A percentile compares a stretch with the other conserved stretches of the same genome.
These are phyloP conservation scores for Pelodytes ibericus DNA, from an alignment of 2,797 vertebrate genomes.

Conservation along the genomic window DNA sequence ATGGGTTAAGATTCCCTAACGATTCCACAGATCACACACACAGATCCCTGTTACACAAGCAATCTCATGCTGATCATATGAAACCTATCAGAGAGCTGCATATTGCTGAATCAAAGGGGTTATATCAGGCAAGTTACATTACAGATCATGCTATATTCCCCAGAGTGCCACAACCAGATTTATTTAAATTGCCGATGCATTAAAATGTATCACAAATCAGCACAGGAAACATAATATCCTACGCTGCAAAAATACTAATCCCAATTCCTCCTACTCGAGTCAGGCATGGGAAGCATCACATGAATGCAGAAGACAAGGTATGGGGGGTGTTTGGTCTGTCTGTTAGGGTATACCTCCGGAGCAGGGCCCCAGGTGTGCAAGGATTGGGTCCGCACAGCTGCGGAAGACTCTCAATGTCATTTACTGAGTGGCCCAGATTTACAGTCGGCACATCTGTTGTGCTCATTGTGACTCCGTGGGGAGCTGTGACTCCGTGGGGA, in stretches of 20 bases:
- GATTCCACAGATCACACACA: too few species aligned
- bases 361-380: too few species aligned
- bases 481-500: constrained; percentile 26
- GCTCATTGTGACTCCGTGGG: constrained; percentile 24
- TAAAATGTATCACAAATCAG: constrained; percentile 3
- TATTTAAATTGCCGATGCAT: constrained; percentile 3
- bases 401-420: constrained; percentile 5
- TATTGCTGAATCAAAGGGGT: background rate
- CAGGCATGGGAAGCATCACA: background rate
- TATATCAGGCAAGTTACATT: background rate
- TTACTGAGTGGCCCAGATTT: background rate
- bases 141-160: background rate
- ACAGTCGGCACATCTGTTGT: constrained; percentile 33
- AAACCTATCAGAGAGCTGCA: background rate
- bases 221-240: background rate
- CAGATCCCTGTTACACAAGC: too few species aligned
- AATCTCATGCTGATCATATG: too few species aligned
- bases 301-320: background rate
- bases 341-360: too few species aligned
- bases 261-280: background rate
- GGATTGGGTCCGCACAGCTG: background rate
- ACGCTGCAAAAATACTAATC: background rate
- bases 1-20: too few species aligned
- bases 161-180: background rate
- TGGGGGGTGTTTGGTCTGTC: background rate